Conservation (phyloP, 2,113 vertebrate genomes). For the Perccottus glenii region DNA sequence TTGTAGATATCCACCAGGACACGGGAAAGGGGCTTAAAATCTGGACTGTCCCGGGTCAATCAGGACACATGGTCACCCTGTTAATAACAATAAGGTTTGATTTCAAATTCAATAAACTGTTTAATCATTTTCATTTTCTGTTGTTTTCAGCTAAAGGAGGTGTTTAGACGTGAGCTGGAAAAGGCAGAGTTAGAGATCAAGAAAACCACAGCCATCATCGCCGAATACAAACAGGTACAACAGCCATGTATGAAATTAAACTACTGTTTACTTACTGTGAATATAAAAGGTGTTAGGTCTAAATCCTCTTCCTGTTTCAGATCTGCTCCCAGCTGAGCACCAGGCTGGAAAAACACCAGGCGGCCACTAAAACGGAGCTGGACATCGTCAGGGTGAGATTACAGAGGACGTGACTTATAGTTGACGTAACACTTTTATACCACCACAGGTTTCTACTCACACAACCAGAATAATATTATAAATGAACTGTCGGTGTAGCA, state of each 20-base stretch:
- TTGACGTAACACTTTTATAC: no score
- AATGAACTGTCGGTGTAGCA: no score
- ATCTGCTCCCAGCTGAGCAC: constrained; percentile 98
- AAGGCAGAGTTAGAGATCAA: constrained; percentile 97
- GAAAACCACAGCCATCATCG: constrained; percentile 97
- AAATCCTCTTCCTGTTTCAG: constrained; percentile 67
- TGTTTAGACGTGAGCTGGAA: constrained; percentile 96
- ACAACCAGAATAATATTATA: no score
- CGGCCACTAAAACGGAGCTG: constrained; percentile 93
- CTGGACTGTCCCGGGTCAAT: no score
- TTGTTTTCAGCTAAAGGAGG: constrained; percentile 89
- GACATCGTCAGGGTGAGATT: constrained; percentile 91
- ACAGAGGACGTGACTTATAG: no score
- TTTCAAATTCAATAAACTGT: not conserved
- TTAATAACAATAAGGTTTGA: not conserved
- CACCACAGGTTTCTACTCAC: no score
- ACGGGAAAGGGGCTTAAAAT: no score
- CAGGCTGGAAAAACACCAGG: constrained; percentile 94
- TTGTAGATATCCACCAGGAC: no score
- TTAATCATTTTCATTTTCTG: constrained; percentile 5
- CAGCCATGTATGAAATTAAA: not conserved
- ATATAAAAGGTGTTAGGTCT: not conserved
- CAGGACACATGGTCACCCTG: no score
- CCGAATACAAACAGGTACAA: constrained; percentile 95
- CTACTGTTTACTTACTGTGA: no score